A percentile compares a stretch with the other conserved stretches of the same genome.
phyloP scores from a whole-genome alignment of 2,888 invertebrate species.

The Ellobium chinense region DNA sequence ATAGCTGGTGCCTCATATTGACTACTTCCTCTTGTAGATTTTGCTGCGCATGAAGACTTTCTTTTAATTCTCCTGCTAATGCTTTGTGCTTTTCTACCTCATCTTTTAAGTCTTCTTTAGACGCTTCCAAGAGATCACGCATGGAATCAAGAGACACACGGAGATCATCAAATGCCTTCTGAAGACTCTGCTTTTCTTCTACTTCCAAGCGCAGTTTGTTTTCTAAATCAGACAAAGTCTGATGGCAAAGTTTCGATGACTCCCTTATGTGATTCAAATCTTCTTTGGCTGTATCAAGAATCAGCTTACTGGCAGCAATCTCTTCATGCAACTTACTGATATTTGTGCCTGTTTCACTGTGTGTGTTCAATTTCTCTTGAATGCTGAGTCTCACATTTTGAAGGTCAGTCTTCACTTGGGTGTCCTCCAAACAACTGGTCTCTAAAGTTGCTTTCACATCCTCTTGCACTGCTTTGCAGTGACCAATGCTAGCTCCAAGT shows the following conservation, averaged over 20 bases:
- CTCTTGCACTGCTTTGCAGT: slow-evolving; percentile 14
- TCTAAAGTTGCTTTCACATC: slow-evolving; percentile 11
- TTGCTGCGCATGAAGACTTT: slow-evolving; percentile 9
- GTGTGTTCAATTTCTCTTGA: neutral
- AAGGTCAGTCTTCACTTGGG: neutral
- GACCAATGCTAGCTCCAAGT: neutral
- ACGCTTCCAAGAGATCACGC: neutral
- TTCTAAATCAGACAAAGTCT: slow-evolving; percentile 8
- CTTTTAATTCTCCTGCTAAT: slow-evolving; percentile 25
- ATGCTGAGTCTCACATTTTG: neutral
- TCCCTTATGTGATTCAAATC: neutral
- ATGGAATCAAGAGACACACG: slow-evolving; percentile 21
- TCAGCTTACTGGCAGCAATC: neutral
- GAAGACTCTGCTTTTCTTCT: slow-evolving; percentile 27
- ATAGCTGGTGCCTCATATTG: slow-evolving; percentile 7
- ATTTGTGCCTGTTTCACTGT: neutral
- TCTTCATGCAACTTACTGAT: slow-evolving; percentile 8
- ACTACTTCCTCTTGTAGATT: slow-evolving; percentile 24
- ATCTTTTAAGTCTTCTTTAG: slow-evolving; percentile 20
- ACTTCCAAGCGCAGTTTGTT: slow-evolving; percentile 1
- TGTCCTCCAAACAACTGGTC: neutral
- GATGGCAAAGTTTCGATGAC: slow-evolving; percentile 17
- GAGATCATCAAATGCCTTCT: slow-evolving; percentile 33
- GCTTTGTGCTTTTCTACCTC: neutral
- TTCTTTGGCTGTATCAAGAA: slow-evolving; percentile 20